Base-by-base conservation (phyloP, 2,888 invertebrate genomes). In the Lordiphosa fenestrarum region DNA sequence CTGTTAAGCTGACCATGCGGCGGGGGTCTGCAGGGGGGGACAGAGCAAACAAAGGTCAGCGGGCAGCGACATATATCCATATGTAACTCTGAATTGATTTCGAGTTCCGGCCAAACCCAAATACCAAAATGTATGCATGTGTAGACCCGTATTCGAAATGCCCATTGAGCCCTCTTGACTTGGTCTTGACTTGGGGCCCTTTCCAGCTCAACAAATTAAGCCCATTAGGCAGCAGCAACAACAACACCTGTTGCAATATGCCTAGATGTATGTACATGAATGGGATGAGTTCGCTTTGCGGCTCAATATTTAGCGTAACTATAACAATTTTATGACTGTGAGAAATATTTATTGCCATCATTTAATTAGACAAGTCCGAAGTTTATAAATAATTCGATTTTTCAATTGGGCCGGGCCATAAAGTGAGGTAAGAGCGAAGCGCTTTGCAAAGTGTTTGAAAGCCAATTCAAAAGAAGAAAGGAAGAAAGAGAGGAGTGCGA, bases 81-180 rank as follows among this genome's bases (percentile, higher is more conserved):
- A 19, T 10, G 30, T 7, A 38, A 33, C 30, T 37, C 35, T 55
- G 59, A 52, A 76, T 64, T 51, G 38, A 56, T 66, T 58, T 80
- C 56, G 47, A 57, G 77, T 81, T 77, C 78, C 75, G 68, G 78
- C 74, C 74, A 73, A 82, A 52, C 82, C 74, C 82, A 48, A 46
- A 67, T 15, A 15, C 15, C 15, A 57, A 48, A 40, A 49, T 23
- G 6, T 37, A 13, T 15, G 15, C 19, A 46, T 42, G 49, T n/a
- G 15, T 15, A 15, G 15, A 47, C 55, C 52, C 50, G 40, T 37
- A 36, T 46, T 56, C 33, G 47, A 59, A 65, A 53, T 47, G 53
- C 35, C 51, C 51, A 51, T n/a, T 38, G 12, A 13, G 7, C 12
- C 35, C 19, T 25, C 36, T 38, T 15, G 6, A 46, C 33, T 4